phyloP scores from a whole-genome alignment of 2,888 invertebrate genomes.

The Byasa hedistus region DNA sequence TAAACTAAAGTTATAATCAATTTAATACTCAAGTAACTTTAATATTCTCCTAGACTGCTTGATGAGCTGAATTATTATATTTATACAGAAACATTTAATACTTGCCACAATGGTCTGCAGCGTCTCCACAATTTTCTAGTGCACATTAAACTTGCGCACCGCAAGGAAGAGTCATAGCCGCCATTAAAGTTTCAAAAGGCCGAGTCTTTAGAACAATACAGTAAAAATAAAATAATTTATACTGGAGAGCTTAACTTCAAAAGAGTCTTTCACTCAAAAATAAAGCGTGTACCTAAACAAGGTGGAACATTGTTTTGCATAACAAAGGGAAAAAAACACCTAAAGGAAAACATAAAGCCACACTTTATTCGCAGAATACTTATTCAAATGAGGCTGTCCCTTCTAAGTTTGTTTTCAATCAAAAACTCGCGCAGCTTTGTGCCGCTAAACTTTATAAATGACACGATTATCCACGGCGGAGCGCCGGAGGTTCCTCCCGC shows the following conservation, averaged over 20 bases:
- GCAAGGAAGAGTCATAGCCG: slow-evolving; percentile 60
- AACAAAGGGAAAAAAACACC: slow-evolving; percentile 79
- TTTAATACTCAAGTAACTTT: background rate
- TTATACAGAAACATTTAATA: slow-evolving; percentile 15
- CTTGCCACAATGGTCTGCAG: slow-evolving; percentile 18
- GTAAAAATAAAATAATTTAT: slow-evolving; percentile 79
- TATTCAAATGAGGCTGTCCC: slow-evolving; percentile 81
- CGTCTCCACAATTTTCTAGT: slow-evolving; percentile 30
- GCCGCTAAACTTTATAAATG: slow-evolving; percentile 80
- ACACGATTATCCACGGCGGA: slow-evolving; percentile 76
- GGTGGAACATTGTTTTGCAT: slow-evolving; percentile 81
- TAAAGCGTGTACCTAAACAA: slow-evolving; percentile 80
- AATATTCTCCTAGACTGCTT: background rate
- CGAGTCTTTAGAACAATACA: slow-evolving; percentile 74
- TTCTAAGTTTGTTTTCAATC: slow-evolving; percentile 81
- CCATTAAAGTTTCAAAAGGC: slow-evolving; percentile 72
- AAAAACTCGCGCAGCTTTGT: slow-evolving; percentile 79
- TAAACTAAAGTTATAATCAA: too few species aligned
- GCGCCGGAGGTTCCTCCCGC: slow-evolving; percentile 51
- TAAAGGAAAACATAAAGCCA: slow-evolving; percentile 80
- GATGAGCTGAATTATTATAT: background rate
- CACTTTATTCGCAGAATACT: slow-evolving; percentile 80
- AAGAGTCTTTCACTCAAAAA: slow-evolving; percentile 80
- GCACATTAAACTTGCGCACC: slow-evolving; percentile 63
- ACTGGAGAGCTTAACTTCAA: slow-evolving; percentile 79